These are phyloP conservation scores for Chaunax sp. DNA, from an alignment of 2,797 vertebrate genomes.

Conservation along the genomic window DNA sequence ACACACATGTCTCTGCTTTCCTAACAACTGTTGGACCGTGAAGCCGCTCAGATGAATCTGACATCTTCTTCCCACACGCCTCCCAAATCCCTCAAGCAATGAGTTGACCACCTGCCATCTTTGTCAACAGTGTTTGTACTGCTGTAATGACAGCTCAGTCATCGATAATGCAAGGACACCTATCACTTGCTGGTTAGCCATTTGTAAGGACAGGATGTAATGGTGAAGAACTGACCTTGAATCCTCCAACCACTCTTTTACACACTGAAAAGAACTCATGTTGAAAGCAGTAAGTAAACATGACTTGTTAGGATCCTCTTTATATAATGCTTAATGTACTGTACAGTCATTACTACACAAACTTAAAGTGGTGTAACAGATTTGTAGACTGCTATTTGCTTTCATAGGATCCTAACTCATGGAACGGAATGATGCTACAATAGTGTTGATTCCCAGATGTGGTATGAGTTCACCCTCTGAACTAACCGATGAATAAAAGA, in stretches of 20 bases:
- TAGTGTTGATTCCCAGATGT: constrained; percentile 55
- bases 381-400: constrained; percentile 9
- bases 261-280: not conserved
- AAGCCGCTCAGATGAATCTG: constrained; percentile 16
- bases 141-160: constrained; percentile 8
- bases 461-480: constrained; percentile 67
- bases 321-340: no score
- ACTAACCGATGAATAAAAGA: constrained; percentile 67
- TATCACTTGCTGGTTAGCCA: constrained; percentile 42
- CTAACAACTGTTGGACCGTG: no score
- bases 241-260: not conserved
- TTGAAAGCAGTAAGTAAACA: not conserved
- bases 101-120: constrained; percentile 7
- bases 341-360: no score
- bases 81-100: constrained; percentile 1
- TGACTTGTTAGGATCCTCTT: no score
- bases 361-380: not conserved
- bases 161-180: constrained; percentile 33
- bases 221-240: constrained; percentile 28
- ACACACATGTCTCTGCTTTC: constrained; percentile 27
- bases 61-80: constrained; percentile 2
- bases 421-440: not conserved
- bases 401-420: constrained; percentile 21
- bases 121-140: constrained; percentile 14
- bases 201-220: constrained; percentile 20